Base-by-base conservation (phyloP, 2,797 vertebrate genomes). In the Neosalanx taihuensis region DNA sequence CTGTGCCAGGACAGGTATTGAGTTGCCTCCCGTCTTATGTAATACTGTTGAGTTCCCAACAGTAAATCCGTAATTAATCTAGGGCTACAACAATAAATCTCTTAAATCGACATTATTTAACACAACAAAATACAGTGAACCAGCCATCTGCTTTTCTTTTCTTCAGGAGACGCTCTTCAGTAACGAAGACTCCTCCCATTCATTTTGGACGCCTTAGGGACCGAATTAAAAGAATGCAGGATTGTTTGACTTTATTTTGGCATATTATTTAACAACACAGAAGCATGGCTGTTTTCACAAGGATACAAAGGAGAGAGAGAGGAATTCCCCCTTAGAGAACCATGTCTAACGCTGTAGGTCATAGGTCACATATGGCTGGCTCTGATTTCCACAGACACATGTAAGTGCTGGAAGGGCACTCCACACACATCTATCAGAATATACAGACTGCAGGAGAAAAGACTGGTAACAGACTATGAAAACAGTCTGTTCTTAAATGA, bases 401-500 rank as follows among this genome's bases (percentile, higher is more conserved):
- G n/a, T 26, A 62, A 86, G 75, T 68, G 51, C 78, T 57, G 49
- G 26, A 72, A 70, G 79, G 71, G 59, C 64, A 77, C 67, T 80
- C 65, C 57, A 46, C 23, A 60, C 35, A 46, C 23, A 29, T 20
- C 49, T 20, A 64, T 71, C 69, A 64, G 17, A 71, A 64, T 46
- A 61, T 6, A 30, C 37, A 64, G 26, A 64, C 61, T 78, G 74
- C 57, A 78, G 33, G 61, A 60, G 73, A 75, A 64, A 31, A 74
- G 76, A 63, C 63, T 61, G 31, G 65, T 81, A 73, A 79, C 26
- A 80, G 74, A 59, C 46, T 68, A 6, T 58, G 29, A 31, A 18
- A 72, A 71, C 29, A 49, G 76, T 70, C 51, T 85, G 78, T 86
- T 85, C 83, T 75, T 46, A 83, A 84, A 81, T 75, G 6, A 79